Evolutionary conservation across 2,797 vertebrate genomes (phyloP).

Genomic region (Halcyon leucocephala): DNA sequence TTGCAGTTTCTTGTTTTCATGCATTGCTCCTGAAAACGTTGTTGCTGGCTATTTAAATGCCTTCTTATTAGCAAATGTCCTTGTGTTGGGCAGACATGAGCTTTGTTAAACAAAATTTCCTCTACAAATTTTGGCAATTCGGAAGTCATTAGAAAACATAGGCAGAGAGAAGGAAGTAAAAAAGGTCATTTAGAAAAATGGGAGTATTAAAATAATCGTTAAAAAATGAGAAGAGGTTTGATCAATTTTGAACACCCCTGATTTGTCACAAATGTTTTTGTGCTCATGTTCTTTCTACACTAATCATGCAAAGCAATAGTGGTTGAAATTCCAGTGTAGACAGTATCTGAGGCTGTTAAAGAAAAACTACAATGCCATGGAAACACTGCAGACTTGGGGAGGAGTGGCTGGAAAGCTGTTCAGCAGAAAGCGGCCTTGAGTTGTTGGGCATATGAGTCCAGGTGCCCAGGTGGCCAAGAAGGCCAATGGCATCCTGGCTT

Average conservation of each 20-base stretch:
- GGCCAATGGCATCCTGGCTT: no score
- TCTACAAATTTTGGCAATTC: not conserved
- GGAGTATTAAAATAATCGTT: not conserved
- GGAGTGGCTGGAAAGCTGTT: no score
- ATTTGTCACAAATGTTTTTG: not conserved
- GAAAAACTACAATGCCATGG: not conserved
- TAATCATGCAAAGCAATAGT: not conserved
- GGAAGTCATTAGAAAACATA: not conserved
- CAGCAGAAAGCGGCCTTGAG: no score
- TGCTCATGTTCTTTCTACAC: not conserved
- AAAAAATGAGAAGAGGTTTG: not conserved
- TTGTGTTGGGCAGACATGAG: not conserved
- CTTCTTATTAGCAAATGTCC: not conserved
- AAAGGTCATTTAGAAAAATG: not conserved
- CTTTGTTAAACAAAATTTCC: not conserved
- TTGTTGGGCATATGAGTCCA: no score
- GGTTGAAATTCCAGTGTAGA: not conserved
- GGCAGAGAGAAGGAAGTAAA: not conserved
- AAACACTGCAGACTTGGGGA: no score
- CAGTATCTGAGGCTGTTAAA: not conserved
- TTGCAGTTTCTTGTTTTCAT: not conserved
- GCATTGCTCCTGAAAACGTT: not conserved
- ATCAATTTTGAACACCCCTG: not conserved
- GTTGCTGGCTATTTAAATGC: not conserved
- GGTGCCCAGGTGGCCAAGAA: no score